Evolutionary conservation across 2,113 vertebrate species (phyloP).

Genomic region (Psittacus erithacus): DNA sequence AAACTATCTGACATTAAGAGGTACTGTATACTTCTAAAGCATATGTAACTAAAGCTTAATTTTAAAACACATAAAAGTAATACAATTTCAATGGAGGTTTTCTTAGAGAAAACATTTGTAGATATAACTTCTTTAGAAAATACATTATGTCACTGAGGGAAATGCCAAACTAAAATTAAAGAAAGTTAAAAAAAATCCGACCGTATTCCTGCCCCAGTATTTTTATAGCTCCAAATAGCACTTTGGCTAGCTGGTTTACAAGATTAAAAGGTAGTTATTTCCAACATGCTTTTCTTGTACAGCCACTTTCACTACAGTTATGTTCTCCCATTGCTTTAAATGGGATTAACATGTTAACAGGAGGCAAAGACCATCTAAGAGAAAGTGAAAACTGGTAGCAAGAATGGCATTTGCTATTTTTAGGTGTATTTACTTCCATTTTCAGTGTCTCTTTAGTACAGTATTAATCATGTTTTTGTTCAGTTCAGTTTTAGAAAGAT

Average conservation of each 20-base stretch:
- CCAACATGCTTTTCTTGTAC: not conserved
- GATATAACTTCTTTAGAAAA: not conserved
- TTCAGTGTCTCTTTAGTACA: not conserved
- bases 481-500: not conserved
- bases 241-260: not conserved
- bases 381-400: not conserved
- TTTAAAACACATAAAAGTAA: not conserved
- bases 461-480: not conserved
- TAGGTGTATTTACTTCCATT: not conserved
- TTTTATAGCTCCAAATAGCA: not conserved
- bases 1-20: not conserved
- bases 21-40: not conserved
- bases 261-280: not conserved
- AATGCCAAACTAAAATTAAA: not conserved
- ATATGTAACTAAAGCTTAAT: not conserved
- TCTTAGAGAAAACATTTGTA: not conserved
- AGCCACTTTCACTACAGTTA: not conserved
- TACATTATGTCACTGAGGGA: not conserved
- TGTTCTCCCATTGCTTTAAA: not conserved
- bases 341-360: not conserved
- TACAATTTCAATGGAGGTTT: not conserved
- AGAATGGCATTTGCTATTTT: not conserved
- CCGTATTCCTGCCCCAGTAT: not conserved
- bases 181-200: accelerated
- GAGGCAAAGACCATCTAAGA: not conserved